A percentile compares a stretch with the other conserved stretches of the same genome.
These are phyloP conservation scores for Gallinago undulata DNA, from an alignment of 2,113 vertebrate genomes.

Conservation along the genomic window DNA sequence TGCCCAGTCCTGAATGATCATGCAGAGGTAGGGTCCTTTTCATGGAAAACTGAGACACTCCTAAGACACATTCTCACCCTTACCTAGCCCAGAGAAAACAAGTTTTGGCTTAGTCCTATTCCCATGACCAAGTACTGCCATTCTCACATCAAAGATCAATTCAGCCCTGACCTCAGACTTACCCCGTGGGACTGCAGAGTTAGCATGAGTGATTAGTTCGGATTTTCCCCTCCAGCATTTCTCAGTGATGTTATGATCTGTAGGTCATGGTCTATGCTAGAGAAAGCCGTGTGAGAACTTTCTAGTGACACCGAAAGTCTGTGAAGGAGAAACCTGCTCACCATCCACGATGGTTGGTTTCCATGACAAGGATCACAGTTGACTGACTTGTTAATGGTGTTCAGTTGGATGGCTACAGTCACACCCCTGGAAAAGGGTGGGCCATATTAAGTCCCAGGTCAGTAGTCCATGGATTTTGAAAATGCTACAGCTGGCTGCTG, in stretches of 20 bases:
- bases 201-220: constrained; percentile 45
- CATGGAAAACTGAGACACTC: background rate
- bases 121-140: constrained; percentile 18
- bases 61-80: background rate
- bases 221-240: constrained; percentile 28
- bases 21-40: background rate
- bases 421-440: background rate
- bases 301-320: background rate
- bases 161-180: constrained; percentile 30
- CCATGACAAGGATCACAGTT: background rate
- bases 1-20: background rate
- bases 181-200: background rate
- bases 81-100: background rate
- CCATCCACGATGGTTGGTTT: background rate
- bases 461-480: background rate
- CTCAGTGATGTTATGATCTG: background rate
- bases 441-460: background rate
- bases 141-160: constrained; percentile 37
- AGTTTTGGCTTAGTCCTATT: background rate
- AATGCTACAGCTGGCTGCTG: background rate
- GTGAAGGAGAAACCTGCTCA: background rate
- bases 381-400: background rate
- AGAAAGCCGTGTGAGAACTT: constrained; percentile 8
- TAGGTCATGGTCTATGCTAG: background rate
- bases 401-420: rapidly evolving